These are phyloP conservation scores for Cephus pygmeus DNA, from an alignment of 2,888 invertebrate genomes.

Conservation along the genomic window DNA sequence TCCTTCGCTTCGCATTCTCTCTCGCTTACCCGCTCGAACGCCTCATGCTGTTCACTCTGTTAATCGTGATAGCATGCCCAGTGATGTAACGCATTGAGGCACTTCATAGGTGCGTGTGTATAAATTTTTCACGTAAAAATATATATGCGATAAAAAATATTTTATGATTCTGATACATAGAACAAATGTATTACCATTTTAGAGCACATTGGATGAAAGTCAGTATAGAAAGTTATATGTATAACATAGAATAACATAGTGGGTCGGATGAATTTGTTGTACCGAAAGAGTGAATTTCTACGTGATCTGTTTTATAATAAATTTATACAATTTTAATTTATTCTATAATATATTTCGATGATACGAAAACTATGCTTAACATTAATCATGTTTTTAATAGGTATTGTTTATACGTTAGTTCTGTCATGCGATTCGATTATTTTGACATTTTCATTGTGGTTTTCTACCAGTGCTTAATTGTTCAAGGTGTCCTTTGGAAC, in stretches of 20 bases:
- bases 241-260: no score
- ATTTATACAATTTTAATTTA: not conserved
- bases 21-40: slow-evolving; percentile 30
- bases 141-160: not conserved
- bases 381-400: not conserved
- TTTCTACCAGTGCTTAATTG: not conserved
- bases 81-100: slow-evolving; percentile 28
- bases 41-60: slow-evolving; percentile 43
- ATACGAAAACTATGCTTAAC: not conserved
- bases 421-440: not conserved
- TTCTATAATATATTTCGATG: not conserved
- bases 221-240: not conserved
- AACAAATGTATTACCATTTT: not conserved
- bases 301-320: not conserved
- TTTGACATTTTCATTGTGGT: not conserved
- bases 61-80: slow-evolving; percentile 48
- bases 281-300: not conserved
- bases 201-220: not conserved
- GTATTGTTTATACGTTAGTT: not conserved
- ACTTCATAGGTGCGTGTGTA: not conserved
- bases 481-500: not conserved
- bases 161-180: not conserved
- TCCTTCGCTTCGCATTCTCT: slow-evolving; percentile 37
- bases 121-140: not conserved
- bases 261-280: not conserved